Conservation (phyloP, 1,140 invertebrate genomes). For the Caerostris extrusa region DNA sequence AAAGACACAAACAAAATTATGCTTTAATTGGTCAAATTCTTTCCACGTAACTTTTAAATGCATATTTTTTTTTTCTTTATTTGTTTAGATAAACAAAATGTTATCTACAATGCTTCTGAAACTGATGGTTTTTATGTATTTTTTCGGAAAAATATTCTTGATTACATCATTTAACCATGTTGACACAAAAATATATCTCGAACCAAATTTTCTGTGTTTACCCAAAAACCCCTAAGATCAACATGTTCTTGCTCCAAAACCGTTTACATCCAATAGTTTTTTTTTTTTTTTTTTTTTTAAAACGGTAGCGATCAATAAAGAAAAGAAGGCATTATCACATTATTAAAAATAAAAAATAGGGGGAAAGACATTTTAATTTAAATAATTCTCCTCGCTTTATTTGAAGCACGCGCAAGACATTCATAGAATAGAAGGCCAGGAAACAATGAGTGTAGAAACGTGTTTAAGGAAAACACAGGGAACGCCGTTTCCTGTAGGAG, state of each 20-base stretch:
- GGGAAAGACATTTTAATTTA: neutral
- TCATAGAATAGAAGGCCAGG: neutral
- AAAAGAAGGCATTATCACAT: constrained; percentile 15
- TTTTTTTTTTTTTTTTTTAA: too few relatives aligned
- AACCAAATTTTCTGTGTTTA: neutral
- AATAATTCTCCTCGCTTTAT: constrained; percentile 28
- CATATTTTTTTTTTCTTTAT: too few relatives aligned
- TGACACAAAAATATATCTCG: too few relatives aligned
- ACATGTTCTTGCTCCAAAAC: too few relatives aligned
- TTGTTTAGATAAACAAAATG: too few relatives aligned
- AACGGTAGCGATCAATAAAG: neutral
- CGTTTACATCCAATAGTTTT: neutral
- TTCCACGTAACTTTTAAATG: too few relatives aligned
- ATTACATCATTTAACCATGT: too few relatives aligned
- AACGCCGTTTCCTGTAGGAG: neutral
- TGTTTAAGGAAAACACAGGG: constrained; percentile 63
- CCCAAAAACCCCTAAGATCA: neutral
- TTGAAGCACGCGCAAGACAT: constrained; percentile 15
- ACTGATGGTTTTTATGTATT: too few relatives aligned
- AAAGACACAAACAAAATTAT: too few relatives aligned
- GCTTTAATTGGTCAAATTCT: too few relatives aligned
- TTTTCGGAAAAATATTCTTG: too few relatives aligned
- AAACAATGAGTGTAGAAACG: constrained; percentile 65
- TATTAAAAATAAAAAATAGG: neutral
- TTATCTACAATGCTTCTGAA: too few relatives aligned